Base-by-base conservation (phyloP, 2,113 vertebrate genomes). In the Synchiropus splendidus region DNA sequence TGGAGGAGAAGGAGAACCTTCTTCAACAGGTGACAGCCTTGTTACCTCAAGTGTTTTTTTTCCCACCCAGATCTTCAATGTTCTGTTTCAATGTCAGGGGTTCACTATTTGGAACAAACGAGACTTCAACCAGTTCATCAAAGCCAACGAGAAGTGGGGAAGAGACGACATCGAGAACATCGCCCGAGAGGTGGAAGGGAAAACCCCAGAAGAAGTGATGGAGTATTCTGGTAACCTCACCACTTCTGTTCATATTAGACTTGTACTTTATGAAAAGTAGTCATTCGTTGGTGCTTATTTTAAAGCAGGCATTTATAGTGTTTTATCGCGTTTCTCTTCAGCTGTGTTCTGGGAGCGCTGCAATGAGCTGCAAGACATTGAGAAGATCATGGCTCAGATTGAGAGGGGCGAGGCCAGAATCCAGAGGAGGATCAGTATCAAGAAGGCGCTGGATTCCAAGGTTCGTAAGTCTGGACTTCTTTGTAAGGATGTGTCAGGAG, bases 81-180 rank as follows among this genome's bases (percentile, higher is more conserved):
- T 27, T 27, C 8, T 8, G 8, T 27, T 27, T 27, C 8, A 27
- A 27, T 5, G 8, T 4, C 66, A 99, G 95, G 95, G 95, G 51
- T 99, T 99, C 71, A 99, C 95, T 21, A 97, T 92, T 72, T 99
- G 95, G 95, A 99, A 94, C 78, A 99, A 99, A 67, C 90, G 95
- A 48, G 95, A 99, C 80, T 99, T 99, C 71, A 99, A 99, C 77
- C 95, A 99, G 75, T 99, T 99, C 82, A 97, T 99, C 63, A 98
- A 99, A 83, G 95, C 94, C 17, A 99, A 99, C 48, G 95, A 99
- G 72, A 99, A 99, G 69, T 99, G 95, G 95, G 93, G 95, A 43
- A 80, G 94, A 68, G 95, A 99, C 64, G 94, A 98, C 64, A 97
- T 99, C 46, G 95, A 98, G 79, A 99, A 99, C 68, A 98, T 99